Percentiles rank a stretch among this genome's conserved stretches.
Conservation (phyloP, 2,888 invertebrate genomes). For the Tipula confusa region DNA sequence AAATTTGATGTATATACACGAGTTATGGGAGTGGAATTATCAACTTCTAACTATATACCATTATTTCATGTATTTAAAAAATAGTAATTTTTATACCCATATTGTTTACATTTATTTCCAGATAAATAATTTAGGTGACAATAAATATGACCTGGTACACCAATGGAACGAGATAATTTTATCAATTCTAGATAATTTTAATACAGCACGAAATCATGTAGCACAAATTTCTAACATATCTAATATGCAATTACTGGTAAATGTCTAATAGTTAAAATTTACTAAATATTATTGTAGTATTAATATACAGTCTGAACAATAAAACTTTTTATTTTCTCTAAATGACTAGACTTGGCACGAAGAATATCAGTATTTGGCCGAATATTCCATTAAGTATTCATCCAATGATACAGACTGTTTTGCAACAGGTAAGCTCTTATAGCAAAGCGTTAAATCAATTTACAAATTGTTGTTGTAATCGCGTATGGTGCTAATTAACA, state of each 20-base stretch:
- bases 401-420: background rate
- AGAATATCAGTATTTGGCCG: background rate
- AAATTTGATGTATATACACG: background rate
- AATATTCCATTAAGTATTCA: background rate
- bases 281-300: background rate
- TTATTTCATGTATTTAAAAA: background rate
- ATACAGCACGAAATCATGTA: background rate
- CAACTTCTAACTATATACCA: background rate
- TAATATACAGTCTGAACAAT: background rate
- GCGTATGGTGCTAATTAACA: background rate
- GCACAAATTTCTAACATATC: background rate
- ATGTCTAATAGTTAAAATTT: background rate
- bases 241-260: background rate
- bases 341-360: background rate
- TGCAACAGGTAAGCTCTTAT: background rate
- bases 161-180: background rate
- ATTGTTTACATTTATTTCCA: background rate
- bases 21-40: background rate
- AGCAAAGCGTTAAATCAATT: background rate
- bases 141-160: background rate
- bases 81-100: background rate
- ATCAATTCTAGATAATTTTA: constrained; percentile 3
- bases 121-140: background rate
- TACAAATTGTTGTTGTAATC: background rate
- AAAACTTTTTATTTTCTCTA: background rate